Conservation (phyloP, 2,113 vertebrate genomes). For the Gallinago media region DNA sequence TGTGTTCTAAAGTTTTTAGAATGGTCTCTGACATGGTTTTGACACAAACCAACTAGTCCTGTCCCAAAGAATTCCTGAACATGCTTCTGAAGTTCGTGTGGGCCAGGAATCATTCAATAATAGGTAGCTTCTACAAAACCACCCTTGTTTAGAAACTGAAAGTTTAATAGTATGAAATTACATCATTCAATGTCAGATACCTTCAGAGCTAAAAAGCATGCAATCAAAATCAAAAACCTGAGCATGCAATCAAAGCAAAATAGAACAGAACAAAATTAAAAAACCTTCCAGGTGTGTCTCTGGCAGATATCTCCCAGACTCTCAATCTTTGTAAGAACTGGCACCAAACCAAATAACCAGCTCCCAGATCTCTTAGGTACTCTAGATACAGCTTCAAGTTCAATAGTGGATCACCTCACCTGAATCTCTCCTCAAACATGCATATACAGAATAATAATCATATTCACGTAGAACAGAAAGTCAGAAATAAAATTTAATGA, state of each 20-base stretch:
- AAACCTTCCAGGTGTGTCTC: neutral
- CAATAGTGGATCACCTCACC: neutral
- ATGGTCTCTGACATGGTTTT: neutral
- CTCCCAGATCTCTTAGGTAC: neutral
- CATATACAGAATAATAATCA: neutral
- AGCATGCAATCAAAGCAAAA: neutral
- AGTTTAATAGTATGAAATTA: neutral
- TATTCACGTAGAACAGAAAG: neutral
- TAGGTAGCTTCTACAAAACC: neutral
- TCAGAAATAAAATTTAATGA: neutral
- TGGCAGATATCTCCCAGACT: neutral
- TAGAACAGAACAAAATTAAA: neutral
- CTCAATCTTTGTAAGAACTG: neutral
- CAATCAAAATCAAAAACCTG: neutral
- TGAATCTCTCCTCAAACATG: neutral
- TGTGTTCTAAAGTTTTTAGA: neutral
- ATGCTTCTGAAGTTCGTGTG: neutral
- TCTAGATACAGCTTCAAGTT: neutral
- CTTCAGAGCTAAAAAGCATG: neutral
- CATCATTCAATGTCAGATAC: neutral
- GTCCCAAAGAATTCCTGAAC: neutral
- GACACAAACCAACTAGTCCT: neutral
- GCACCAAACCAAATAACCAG: neutral
- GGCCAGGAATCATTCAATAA: neutral
- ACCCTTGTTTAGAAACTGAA: neutral